Base-by-base conservation (phyloP, 2,888 invertebrate species). In the Electrophaes corylata region DNA sequence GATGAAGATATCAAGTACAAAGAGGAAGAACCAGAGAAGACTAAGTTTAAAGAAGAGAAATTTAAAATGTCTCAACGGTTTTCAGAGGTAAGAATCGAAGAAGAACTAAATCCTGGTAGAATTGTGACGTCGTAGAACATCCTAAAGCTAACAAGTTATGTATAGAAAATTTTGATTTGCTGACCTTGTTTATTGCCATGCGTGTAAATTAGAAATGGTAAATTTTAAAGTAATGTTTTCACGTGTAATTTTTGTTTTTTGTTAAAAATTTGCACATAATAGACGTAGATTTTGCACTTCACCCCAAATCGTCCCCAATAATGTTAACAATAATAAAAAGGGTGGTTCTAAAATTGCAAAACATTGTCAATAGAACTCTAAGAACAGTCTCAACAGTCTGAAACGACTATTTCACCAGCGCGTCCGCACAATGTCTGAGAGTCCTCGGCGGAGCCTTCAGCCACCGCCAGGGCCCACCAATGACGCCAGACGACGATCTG, bases 21-120 rank as follows among this genome's bases (percentile, higher is more conserved):
- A 14, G 89, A 90, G 45, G 88, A 88, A 46, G 88, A 88, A 69
- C 85, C 78, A 19, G 90, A 90, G 62, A 88, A 88, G 59, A 77
- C 71, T 50, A 88, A 86, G 51, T 79, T 77, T 41, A 90, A 89
- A 20, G 86, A 89, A 11, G 88, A 91, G 50, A 91, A 91, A 64
- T 91, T 90, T 65, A 90, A 89, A 69, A 84, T 91, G 73, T 88
- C 91, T 8, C 89, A 91, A 63, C 75, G 84, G 53, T 91, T 91
- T 71, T 86, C 90, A 10, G 91, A 91, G 77, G 91, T 91, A 70
- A 67, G 76, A 60, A 45, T 61, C 57, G 8, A 19, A 41, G 5
- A 46, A 35, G 23, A 35, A 2, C 26, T n/a, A 40, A 50, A 10
- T 51, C 57, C 48, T 48, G 19, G 16, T 57, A 52, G 57, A 44